A percentile compares a stretch with the other conserved stretches of the same genome.
Evolutionary conservation across 2,888 invertebrate species (phyloP).

Genomic region (Norana najaformis): DNA sequence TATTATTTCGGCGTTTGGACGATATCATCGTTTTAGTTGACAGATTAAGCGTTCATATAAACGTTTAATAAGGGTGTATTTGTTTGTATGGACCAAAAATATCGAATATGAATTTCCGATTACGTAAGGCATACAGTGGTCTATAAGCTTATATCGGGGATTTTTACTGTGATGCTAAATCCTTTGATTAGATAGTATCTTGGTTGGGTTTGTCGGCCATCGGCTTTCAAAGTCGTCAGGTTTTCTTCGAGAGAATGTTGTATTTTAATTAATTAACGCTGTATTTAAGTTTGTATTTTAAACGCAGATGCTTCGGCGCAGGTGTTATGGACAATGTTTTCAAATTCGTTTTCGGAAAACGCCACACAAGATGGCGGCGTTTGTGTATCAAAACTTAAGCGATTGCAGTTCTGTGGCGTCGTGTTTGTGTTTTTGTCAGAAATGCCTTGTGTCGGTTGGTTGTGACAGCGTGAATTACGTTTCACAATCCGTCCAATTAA

Average conservation of each 20-base stretch:
- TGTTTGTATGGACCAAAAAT: background rate
- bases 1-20: background rate
- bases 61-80: background rate
- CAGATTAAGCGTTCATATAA: background rate
- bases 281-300: background rate
- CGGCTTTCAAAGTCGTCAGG: no score
- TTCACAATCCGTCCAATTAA: background rate
- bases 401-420: background rate
- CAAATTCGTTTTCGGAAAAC: background rate
- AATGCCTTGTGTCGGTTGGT: background rate
- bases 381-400: background rate
- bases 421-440: background rate
- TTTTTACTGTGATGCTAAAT: background rate
- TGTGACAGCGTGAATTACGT: constrained; percentile 13
- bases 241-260: no score
- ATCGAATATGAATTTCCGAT: constrained; percentile 1
- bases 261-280: background rate
- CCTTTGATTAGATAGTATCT: background rate
- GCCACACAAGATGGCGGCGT: background rate
- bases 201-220: background rate
- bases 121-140: no score
- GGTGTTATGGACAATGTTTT: background rate
- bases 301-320: background rate
- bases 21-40: background rate
- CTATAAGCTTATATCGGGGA: no score